phyloP scores from a whole-genome alignment of 1,140 invertebrate genomes.

The Hesperophylax magnus region DNA sequence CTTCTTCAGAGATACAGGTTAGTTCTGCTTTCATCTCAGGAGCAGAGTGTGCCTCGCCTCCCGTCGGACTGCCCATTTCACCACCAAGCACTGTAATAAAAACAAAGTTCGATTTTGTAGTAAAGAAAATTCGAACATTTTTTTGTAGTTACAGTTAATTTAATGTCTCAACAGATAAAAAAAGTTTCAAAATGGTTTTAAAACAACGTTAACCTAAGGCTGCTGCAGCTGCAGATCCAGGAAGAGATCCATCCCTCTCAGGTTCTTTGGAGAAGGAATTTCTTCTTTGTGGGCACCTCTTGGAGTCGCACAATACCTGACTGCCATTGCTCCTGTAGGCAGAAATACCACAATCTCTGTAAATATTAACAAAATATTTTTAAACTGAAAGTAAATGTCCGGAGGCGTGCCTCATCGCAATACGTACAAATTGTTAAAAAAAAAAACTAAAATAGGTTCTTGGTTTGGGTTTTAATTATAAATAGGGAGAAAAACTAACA shows the following conservation, averaged over 20 bases:
- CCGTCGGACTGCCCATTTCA: constrained; percentile 67
- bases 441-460: too few relatives aligned
- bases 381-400: too few relatives aligned
- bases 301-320: constrained; percentile 68
- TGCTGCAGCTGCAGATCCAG: constrained; percentile 66
- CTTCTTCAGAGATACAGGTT: constrained; percentile 90
- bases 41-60: constrained; percentile 65
- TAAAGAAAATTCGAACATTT: too few relatives aligned
- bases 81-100: constrained; percentile 68
- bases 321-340: constrained; percentile 50
- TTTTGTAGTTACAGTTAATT: too few relatives aligned
- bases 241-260: constrained; percentile 70
- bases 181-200: too few relatives aligned
- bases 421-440: too few relatives aligned
- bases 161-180: too few relatives aligned
- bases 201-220: constrained; percentile 58
- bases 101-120: not conserved
- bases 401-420: too few relatives aligned
- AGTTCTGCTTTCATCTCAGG: constrained; percentile 77
- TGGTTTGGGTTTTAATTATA: too few relatives aligned
- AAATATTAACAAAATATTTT: not conserved
- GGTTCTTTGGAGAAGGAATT: constrained; percentile 75
- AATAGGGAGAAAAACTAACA: too few relatives aligned
- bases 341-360: too few relatives aligned
- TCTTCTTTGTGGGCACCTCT: constrained; percentile 72